Evolutionary conservation across 2,797 vertebrate genomes (phyloP).

Genomic region (Lophius americanus): DNA sequence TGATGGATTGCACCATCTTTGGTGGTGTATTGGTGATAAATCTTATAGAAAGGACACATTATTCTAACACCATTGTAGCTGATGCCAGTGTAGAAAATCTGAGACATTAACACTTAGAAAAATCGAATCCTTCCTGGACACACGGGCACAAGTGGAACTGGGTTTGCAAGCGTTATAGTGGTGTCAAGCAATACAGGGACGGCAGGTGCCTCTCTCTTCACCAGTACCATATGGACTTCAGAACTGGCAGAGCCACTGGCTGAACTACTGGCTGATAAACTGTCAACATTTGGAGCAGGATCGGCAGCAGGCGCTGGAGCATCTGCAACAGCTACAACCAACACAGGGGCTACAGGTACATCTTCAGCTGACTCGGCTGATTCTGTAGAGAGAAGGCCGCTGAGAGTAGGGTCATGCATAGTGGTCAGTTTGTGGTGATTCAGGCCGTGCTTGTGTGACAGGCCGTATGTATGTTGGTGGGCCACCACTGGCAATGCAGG

Average conservation of each 20-base stretch:
- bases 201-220: constrained; percentile 63
- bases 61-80: constrained; percentile 13
- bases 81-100: constrained; percentile 29
- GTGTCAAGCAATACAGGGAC: not conserved
- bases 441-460: constrained; percentile 55
- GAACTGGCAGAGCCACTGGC: constrained; percentile 2
- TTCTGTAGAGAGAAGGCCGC: constrained; percentile 62
- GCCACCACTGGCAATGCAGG: constrained; percentile 13
- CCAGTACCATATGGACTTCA: accelerated
- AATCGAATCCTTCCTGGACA: constrained; percentile 78
- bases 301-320: not conserved
- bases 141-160: constrained; percentile 5
- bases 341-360: constrained; percentile 26
- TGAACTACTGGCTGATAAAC: constrained; percentile 12
- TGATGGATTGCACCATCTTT: not conserved
- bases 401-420: constrained; percentile 63
- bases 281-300: not conserved
- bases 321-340: not conserved
- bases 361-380: constrained; percentile 59
- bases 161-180: not conserved
- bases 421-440: constrained; percentile 75
- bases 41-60: constrained; percentile 5
- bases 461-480: constrained; percentile 37
- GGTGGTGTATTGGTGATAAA: not conserved
- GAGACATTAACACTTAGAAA: constrained; percentile 57